phyloP scores from a whole-genome alignment of 2,797 vertebrate species.

The Malurus leucopterus region DNA sequence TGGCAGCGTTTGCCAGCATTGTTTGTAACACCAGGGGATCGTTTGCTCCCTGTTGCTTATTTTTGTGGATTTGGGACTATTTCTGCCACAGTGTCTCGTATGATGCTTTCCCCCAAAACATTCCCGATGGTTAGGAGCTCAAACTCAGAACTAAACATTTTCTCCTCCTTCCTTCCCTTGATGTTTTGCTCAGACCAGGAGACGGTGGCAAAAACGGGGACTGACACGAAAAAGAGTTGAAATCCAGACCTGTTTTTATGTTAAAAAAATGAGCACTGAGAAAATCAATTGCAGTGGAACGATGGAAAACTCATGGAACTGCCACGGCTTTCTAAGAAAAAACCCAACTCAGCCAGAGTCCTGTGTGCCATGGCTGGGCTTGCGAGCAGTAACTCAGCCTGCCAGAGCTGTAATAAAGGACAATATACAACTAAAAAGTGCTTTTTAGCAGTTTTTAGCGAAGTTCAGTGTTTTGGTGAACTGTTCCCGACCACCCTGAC shows the following conservation, averaged over 20 bases:
- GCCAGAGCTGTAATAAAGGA: not conserved
- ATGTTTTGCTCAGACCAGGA: not conserved
- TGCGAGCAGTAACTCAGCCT: not conserved
- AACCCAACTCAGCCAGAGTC: not conserved
- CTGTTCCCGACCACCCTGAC: not conserved
- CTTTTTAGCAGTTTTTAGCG: not conserved
- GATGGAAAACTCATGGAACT: constrained; percentile 19
- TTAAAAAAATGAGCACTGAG: not conserved
- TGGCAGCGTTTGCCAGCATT: not conserved
- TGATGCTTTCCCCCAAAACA: not conserved
- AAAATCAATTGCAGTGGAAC: not conserved
- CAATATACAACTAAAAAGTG: not conserved
- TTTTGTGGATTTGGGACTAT: not conserved
- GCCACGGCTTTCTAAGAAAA: constrained; percentile 33
- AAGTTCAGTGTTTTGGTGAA: not conserved
- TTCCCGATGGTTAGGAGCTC: fast-evolving
- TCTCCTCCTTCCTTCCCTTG: not conserved
- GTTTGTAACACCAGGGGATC: fast-evolving
- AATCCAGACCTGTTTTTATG: not conserved
- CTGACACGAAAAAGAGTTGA: not conserved
- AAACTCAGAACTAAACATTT: not conserved
- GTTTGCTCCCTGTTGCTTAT: not conserved
- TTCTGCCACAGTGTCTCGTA: not conserved
- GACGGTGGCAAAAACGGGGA: not conserved
- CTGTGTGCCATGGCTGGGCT: not conserved